Conservation (phyloP, 2,113 vertebrate genomes). For the Capra hircus region DNA sequence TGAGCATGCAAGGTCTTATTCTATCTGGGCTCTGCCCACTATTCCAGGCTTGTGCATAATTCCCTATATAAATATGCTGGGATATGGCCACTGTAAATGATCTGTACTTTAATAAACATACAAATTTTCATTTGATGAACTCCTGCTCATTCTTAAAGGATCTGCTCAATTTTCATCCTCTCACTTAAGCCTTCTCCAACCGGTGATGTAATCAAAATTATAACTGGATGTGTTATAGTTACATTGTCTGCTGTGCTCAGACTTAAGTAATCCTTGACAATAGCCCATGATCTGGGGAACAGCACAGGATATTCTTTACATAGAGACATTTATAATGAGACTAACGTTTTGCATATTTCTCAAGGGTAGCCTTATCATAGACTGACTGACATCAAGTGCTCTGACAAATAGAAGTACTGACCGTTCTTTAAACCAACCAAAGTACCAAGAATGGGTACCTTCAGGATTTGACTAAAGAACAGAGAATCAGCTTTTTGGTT, state of each 20-base stretch:
- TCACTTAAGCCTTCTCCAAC: not conserved
- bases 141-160: not conserved
- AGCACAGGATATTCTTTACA: not conserved
- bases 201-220: not conserved
- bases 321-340: not conserved
- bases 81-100: not conserved
- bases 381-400: not conserved
- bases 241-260: not conserved
- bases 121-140: not conserved
- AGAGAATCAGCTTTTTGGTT: not conserved
- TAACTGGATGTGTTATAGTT: not conserved
- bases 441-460: not conserved
- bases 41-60: not conserved
- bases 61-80: not conserved
- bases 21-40: not conserved
- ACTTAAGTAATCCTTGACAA: not conserved
- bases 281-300: not conserved
- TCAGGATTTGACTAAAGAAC: not conserved
- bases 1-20: not conserved
- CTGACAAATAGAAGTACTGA: not conserved
- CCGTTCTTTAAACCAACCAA: not conserved
- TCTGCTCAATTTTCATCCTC: not conserved
- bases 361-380: not conserved
- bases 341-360: not conserved
- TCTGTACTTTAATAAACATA: not conserved